phyloP scores from a whole-genome alignment of 2,888 invertebrate genomes.

The Leucophenga maculata region DNA sequence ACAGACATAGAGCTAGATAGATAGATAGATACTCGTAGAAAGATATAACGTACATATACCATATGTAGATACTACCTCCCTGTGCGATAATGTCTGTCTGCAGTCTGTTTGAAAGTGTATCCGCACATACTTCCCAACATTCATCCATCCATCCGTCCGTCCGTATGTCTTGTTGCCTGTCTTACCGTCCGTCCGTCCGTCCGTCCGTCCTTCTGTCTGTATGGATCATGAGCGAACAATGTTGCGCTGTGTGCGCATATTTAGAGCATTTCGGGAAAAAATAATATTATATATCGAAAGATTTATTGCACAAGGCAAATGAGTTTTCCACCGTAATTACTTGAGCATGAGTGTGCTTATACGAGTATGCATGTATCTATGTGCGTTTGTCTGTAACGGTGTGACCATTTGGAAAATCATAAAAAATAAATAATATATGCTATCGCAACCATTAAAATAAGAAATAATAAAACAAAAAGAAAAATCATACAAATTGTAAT shows the following conservation, averaged over 20 bases:
- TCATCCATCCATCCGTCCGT: neutral
- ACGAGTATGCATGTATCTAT: conserved; percentile 2
- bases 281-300: conserved; percentile 58
- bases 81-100: neutral
- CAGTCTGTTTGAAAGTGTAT: conserved; percentile 13
- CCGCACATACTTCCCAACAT: neutral
- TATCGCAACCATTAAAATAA: conserved; percentile 40
- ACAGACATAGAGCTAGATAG: too few relatives aligned
- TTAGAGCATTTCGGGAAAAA: conserved; percentile 34
- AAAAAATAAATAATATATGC: conserved; percentile 31
- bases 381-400: conserved; percentile 16
- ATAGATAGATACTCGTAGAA: too few relatives aligned
- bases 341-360: conserved; percentile 39
- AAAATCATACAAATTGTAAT: conserved; percentile 27
- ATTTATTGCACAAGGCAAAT: conserved; percentile 65
- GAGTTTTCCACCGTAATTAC: conserved; percentile 66
- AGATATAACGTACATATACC: neutral
- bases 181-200: neutral
- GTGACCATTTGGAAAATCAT: conserved; percentile 29
- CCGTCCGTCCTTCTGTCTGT: neutral
- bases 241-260: conserved; percentile 26
- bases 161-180: neutral
- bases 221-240: conserved; percentile 13
- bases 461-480: conserved; percentile 30
- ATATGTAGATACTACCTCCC: conserved; percentile 4